Conservation (phyloP, 2,113 vertebrate genomes). For the Gambusia affinis region DNA sequence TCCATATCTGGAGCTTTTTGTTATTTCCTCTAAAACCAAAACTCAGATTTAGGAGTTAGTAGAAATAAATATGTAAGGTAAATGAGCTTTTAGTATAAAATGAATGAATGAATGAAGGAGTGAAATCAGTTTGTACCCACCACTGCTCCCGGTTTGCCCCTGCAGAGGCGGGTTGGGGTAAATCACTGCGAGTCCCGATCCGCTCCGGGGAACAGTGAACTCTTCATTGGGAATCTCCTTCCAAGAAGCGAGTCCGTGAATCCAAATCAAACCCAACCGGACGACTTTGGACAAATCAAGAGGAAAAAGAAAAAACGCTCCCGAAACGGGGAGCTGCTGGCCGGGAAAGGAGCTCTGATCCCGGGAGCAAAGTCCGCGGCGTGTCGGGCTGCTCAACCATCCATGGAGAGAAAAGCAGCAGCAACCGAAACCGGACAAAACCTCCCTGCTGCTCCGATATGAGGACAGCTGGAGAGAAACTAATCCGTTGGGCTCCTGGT, state of each 20-base stretch:
- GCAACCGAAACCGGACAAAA: too few species aligned
- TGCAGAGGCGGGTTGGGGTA: not conserved
- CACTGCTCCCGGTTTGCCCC: constrained; percentile 40
- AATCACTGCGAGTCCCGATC: constrained; percentile 57
- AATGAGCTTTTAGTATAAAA: not conserved
- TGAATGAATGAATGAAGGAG: constrained; percentile 18
- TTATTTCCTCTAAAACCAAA: too few species aligned
- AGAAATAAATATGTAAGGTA: not conserved
- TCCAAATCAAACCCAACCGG: constrained; percentile 34
- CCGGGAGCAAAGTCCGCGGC: constrained; percentile 73
- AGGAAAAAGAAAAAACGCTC: constrained; percentile 24
- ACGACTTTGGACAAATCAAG: constrained; percentile 69
- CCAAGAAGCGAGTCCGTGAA: constrained; percentile 10
- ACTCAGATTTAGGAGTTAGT: not conserved
- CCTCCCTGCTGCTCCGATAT: not conserved
- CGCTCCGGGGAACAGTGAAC: constrained; percentile 31
- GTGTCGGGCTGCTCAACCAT: constrained; percentile 37
- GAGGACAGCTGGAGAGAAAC: not conserved
- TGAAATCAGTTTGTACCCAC: constrained; percentile 50
- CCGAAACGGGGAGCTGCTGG: constrained; percentile 36
- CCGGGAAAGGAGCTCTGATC: constrained; percentile 37
- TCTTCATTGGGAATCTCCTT: constrained; percentile 61
- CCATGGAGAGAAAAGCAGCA: constrained; percentile 33
- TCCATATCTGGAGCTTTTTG: not conserved
- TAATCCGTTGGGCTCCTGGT: not conserved